These are phyloP conservation scores for Triplophysa yarkandensis DNA, from an alignment of 2,797 vertebrate species.

Conservation along the genomic window DNA sequence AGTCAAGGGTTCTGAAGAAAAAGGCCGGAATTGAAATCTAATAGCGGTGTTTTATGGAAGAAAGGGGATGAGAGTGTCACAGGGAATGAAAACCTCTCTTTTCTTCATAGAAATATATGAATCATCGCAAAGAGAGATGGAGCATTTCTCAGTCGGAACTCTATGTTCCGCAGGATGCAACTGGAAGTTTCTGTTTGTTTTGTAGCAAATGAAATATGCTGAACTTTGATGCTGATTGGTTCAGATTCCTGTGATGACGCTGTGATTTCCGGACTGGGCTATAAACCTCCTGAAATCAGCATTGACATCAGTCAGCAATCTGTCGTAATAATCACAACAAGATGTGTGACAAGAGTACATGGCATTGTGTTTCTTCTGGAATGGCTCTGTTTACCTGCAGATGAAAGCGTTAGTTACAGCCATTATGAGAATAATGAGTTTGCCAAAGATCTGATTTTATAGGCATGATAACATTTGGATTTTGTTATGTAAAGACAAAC, in stretches of 20 bases:
- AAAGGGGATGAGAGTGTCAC: slow-evolving; percentile 30
- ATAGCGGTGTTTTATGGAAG: slow-evolving; percentile 41
- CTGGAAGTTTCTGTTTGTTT: neutral
- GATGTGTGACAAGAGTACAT: neutral
- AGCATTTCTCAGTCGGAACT: neutral
- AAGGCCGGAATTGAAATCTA: slow-evolving; percentile 41
- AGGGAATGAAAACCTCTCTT: slow-evolving; percentile 24
- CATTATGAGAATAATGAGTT: neutral
- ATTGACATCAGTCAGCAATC: slow-evolving; percentile 27
- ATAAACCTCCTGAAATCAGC: slow-evolving; percentile 11
- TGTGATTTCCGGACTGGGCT: slow-evolving; percentile 7
- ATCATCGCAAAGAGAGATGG: slow-evolving; percentile 13
- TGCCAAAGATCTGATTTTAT: neutral
- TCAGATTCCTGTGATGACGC: slow-evolving; percentile 6
- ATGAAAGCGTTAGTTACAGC: neutral
- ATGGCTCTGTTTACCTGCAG: neutral
- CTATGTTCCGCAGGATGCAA: neutral
- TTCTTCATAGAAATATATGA: slow-evolving; percentile 37
- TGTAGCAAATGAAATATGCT: neutral
- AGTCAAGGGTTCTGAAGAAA: slow-evolving; percentile 34
- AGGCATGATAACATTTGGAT: neutral
- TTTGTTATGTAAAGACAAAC: neutral
- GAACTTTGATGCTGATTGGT: neutral
- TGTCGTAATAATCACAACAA: slow-evolving; percentile 28
- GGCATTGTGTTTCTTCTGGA: neutral